Evolutionary conservation across 2,888 invertebrate species (phyloP).

Genomic region (Blera fallax): DNA sequence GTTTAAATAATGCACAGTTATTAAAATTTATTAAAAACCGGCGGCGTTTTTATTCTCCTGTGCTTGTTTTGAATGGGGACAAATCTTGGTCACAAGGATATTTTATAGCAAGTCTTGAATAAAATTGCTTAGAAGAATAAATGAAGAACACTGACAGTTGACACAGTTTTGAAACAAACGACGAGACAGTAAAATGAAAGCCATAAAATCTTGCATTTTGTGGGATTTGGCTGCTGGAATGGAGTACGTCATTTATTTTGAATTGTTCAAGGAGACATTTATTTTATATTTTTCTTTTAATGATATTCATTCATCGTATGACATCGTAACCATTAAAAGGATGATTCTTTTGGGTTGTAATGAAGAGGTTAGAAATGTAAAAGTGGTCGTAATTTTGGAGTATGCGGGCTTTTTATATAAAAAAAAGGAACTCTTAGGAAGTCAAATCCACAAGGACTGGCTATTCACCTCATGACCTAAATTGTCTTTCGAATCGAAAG

Average conservation of each 20-base stretch:
- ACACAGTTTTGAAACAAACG: slow-evolving; percentile 36
- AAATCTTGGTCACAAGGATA: slow-evolving; percentile 5
- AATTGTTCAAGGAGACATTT: slow-evolving; percentile 24
- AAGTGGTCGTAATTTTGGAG: background rate
- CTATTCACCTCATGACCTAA: too few relatives aligned
- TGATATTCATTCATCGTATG: slow-evolving; percentile 8
- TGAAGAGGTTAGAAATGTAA: background rate
- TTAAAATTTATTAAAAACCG: slow-evolving; percentile 24
- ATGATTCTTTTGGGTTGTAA: background rate
- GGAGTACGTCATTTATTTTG: slow-evolving; percentile 3
- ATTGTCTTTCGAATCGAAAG: too few relatives aligned
- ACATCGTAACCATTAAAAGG: background rate
- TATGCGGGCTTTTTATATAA: background rate
- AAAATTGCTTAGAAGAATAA: slow-evolving; percentile 1
- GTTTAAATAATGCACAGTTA: slow-evolving; percentile 30
- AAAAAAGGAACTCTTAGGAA: too few relatives aligned
- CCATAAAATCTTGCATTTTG: slow-evolving; percentile 21
- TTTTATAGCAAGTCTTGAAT: background rate
- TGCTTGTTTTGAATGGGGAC: slow-evolving; percentile 8
- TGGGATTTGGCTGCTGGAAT: background rate
- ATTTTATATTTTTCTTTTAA: slow-evolving; percentile 15
- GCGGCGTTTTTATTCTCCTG: slow-evolving; percentile 18
- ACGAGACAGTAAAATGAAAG: slow-evolving; percentile 43
- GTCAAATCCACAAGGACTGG: too few relatives aligned
- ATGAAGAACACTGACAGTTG: slow-evolving; percentile 34